phyloP scores from a whole-genome alignment of 2,888 invertebrate species.

The Automeris io region DNA sequence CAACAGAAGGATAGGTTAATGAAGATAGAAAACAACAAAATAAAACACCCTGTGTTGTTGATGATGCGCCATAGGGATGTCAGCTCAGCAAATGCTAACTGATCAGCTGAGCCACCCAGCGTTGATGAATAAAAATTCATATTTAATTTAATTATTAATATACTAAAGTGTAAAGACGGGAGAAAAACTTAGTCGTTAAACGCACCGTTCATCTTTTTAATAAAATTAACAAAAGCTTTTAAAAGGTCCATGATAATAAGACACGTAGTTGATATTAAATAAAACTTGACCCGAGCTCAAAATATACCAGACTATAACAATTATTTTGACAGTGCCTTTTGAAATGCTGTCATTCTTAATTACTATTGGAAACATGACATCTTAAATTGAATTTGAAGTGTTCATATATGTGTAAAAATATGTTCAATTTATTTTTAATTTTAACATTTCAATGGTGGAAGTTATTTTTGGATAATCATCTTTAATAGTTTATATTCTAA shows the following conservation, averaged over 20 bases:
- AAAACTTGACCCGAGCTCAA: neutral
- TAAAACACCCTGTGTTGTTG: too few relatives aligned
- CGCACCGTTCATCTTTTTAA: neutral
- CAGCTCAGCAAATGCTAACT: too few relatives aligned
- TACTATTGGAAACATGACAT: conserved; percentile 3
- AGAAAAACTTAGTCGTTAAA: neutral
- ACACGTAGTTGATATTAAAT: neutral
- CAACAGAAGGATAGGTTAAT: too few relatives aligned
- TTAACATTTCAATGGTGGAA: neutral
- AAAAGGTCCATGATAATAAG: neutral
- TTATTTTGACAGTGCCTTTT: conserved; percentile 4
- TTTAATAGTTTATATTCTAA: neutral
- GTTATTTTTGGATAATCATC: conserved; percentile 1
- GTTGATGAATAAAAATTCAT: too few relatives aligned
- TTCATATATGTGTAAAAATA: neutral
- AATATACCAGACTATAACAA: neutral
- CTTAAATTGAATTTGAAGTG: conserved; percentile 2
- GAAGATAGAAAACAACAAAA: too few relatives aligned
- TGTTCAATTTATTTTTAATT: neutral
- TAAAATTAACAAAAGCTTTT: neutral
- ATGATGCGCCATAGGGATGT: too few relatives aligned
- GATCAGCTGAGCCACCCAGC: too few relatives aligned
- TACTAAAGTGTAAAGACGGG: too few relatives aligned
- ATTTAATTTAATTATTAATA: too few relatives aligned
- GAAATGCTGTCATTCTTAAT: conserved; percentile 7